phyloP scores from a whole-genome alignment of 2,888 invertebrate genomes.

The Polydrusus pterygomalis region DNA sequence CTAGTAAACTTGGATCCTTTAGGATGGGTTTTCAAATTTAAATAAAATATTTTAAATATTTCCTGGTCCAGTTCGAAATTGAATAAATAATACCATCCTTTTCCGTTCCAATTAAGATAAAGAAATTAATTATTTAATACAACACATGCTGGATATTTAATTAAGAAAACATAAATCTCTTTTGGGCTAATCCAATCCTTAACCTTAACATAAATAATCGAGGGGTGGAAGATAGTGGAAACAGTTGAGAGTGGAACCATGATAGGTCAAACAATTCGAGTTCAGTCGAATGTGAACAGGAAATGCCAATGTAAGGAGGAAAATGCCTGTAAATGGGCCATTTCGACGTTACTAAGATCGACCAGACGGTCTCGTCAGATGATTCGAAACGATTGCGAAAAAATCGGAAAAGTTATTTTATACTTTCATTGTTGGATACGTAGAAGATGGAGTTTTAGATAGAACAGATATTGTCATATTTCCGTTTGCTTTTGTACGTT shows the following conservation, averaged over 20 bases:
- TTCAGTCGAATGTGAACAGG: conserved; percentile 72
- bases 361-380: conserved; percentile 61
- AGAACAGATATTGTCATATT: conserved; percentile 54
- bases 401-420: conserved; percentile 61
- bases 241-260: conserved; percentile 62
- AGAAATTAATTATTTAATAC: too few relatives aligned
- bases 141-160: too few relatives aligned
- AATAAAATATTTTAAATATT: too few relatives aligned
- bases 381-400: conserved; percentile 58
- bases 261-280: conserved; percentile 72
- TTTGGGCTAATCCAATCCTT: conserved; percentile 44
- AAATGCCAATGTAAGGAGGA: conserved; percentile 72
- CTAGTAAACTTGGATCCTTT: too few relatives aligned
- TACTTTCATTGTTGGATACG: conserved; percentile 56
- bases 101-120: too few relatives aligned
- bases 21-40: too few relatives aligned
- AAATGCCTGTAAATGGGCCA: conserved; percentile 72
- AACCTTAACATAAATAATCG: conserved; percentile 54
- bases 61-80: too few relatives aligned
- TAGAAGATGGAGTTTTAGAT: conserved; percentile 49
- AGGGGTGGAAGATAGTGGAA: conserved; percentile 57
- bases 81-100: too few relatives aligned
- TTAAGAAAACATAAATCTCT: background rate
- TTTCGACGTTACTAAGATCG: conserved; percentile 66
- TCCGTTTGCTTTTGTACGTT: conserved; percentile 48